A percentile compares a stretch with the other conserved stretches of the same genome.
Evolutionary conservation across 2,797 vertebrate species (phyloP).

Genomic region (Microctenopoma lineatum): DNA sequence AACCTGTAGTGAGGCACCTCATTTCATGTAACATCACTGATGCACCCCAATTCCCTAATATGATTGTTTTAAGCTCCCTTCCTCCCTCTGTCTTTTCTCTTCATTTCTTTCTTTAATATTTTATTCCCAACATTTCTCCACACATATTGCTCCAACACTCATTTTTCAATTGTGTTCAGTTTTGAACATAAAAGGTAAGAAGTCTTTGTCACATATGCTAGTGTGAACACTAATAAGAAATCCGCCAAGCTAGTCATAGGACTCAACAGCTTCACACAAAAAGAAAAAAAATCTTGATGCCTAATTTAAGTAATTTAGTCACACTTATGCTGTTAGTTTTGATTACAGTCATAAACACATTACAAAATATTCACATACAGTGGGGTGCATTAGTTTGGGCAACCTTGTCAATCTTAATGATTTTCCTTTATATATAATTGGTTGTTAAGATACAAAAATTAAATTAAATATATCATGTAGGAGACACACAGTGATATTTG

Average conservation of each 20-base stretch:
- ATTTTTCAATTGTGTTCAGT: conserved; percentile 37
- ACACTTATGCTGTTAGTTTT: too few relatives aligned
- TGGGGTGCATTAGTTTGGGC: too few relatives aligned
- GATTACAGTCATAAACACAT: too few relatives aligned
- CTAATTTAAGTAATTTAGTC: conserved; percentile 18
- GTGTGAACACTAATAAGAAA: conserved; percentile 44
- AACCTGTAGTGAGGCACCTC: conserved; percentile 72
- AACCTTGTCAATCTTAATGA: too few relatives aligned
- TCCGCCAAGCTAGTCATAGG: conserved; percentile 35
- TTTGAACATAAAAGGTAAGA: conserved; percentile 15
- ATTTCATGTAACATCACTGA: conserved; percentile 70
- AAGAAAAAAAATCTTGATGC: conserved; percentile 3
- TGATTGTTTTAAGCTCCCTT: conserved; percentile 58
- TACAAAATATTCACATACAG: too few relatives aligned
- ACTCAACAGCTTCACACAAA: conserved; percentile 10
- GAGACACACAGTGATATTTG: too few relatives aligned
- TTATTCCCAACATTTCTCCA: conserved; percentile 26
- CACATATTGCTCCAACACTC: conserved; percentile 13
- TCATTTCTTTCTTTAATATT: conserved; percentile 54
- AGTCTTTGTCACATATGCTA: conserved; percentile 4
- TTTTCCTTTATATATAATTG: too few relatives aligned
- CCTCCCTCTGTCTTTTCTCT: conserved; percentile 26
- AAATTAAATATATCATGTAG: too few relatives aligned
- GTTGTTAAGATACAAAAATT: too few relatives aligned
- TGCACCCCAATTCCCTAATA: conserved; percentile 70